These are phyloP conservation scores for Odontomachus brunneus DNA, from an alignment of 1,140 invertebrate species.

Conservation along the genomic window DNA sequence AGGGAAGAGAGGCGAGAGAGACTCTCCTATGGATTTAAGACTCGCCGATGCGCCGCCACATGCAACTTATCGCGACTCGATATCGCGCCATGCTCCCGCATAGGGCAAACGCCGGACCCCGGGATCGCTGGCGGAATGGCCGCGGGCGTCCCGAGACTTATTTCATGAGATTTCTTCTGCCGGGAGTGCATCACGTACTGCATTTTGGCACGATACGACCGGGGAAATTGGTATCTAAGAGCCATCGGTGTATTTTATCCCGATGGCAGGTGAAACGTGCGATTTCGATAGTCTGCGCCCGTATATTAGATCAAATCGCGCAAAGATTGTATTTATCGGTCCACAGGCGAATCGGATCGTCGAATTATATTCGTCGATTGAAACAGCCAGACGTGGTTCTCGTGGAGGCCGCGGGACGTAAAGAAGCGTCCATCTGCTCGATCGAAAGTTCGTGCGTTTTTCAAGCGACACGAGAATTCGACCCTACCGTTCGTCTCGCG, in stretches of 20 bases:
- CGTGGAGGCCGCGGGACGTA: no score
- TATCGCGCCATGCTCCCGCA: conserved; percentile 27
- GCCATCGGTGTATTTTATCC: conserved; percentile 52
- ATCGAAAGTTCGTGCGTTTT: no score
- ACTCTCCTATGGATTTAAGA: conserved; percentile 54
- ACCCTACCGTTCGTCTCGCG: no score
- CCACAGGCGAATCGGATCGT: conserved; percentile 15
- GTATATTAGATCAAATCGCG: conserved; percentile 42
- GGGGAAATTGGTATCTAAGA: conserved; percentile 43
- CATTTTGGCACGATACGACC: conserved; percentile 44
- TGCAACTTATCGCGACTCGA: conserved; percentile 57
- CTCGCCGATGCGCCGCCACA: conserved; percentile 17
- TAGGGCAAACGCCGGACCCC: neutral
- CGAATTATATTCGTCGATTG: conserved; percentile 2
- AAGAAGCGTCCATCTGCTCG: no score
- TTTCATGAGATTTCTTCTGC: conserved; percentile 44
- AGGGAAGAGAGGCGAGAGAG: neutral
- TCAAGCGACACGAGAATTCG: no score
- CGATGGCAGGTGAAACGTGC: conserved; percentile 28
- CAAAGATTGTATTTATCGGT: conserved; percentile 24
- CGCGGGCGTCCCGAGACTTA: conserved; percentile 19
- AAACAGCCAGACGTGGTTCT: neutral
- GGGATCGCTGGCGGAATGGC: neutral
- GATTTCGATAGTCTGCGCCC: neutral
- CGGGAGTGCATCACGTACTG: conserved; percentile 39